phyloP scores from a whole-genome alignment of 2,888 invertebrate species.

The Meliscaeva auricollis region DNA sequence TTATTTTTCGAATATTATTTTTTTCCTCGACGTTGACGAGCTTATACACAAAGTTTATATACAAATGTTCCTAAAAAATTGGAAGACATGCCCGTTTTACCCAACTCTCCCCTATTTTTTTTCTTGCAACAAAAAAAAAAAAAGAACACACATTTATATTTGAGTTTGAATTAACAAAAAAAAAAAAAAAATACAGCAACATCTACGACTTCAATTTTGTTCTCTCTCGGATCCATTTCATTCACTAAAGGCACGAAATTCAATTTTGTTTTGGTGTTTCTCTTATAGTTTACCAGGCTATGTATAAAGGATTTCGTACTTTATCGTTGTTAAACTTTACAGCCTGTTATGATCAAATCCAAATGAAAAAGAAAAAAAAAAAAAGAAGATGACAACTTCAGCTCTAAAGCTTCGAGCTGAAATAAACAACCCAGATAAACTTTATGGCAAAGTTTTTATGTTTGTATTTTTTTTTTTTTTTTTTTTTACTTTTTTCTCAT shows the following conservation, averaged over 20 bases:
- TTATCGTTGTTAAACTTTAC: constrained; percentile 6
- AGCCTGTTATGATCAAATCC: constrained; percentile 41
- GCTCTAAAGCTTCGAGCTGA: constrained; percentile 15
- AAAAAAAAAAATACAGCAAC: no score
- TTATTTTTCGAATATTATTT: no score
- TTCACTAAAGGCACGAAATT: constrained; percentile 9
- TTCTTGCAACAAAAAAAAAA: no score
- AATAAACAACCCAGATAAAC: constrained; percentile 49
- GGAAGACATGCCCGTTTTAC: no score
- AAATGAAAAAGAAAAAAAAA: not conserved
- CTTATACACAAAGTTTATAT: no score
- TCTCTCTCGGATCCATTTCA: not conserved
- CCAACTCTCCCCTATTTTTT: no score
- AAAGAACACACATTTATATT: not conserved
- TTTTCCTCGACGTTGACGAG: no score
- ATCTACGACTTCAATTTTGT: constrained; percentile 40
- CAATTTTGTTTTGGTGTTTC: constrained; percentile 48
- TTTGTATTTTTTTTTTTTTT: not conserved
- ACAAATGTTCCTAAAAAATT: no score
- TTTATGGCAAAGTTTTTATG: constrained; percentile 46
- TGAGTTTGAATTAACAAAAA: constrained; percentile 34
- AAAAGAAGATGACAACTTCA: constrained; percentile 15
- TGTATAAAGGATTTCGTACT: not conserved
- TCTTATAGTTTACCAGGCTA: not conserved
- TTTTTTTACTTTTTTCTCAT: not conserved